Conservation (phyloP, 1,140 invertebrate genomes). For the Mycetomoellerius zeteki region DNA sequence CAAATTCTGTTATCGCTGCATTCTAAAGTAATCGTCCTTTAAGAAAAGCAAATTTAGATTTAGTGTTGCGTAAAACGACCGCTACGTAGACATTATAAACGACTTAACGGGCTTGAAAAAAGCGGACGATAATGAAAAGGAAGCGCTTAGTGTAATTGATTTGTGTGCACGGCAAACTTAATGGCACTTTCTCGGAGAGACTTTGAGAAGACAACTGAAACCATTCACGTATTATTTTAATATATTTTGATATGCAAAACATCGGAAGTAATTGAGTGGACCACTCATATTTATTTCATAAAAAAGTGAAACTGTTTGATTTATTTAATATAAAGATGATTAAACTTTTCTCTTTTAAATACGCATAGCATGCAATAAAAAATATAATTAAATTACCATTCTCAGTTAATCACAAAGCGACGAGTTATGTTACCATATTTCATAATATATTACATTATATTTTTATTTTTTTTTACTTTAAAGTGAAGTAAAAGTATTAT, state of each 20-base stretch:
- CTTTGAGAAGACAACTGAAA: neutral
- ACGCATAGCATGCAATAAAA: neutral
- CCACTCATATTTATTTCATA: neutral
- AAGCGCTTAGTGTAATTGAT: neutral
- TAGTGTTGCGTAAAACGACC: constrained; percentile 45
- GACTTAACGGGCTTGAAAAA: constrained; percentile 29
- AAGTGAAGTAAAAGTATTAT: neutral
- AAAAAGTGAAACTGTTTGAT: neutral
- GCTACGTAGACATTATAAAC: constrained; percentile 17
- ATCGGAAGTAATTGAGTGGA: neutral
- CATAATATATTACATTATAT: neutral
- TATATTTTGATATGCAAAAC: neutral
- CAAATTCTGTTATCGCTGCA: constrained; percentile 58
- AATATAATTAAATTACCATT: constrained; percentile 3
- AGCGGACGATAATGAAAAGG: constrained; percentile 12
- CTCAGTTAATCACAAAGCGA: neutral
- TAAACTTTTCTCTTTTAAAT: too few relatives aligned
- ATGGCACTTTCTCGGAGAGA: neutral
- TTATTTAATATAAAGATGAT: too few relatives aligned
- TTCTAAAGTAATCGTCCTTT: constrained; percentile 51
- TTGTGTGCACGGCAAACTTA: constrained; percentile 17
- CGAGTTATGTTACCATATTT: neutral
- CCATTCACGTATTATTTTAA: neutral
- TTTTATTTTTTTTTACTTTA: neutral
- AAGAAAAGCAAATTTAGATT: constrained; percentile 56